Percentiles rank a stretch among this genome's conserved stretches.
These are phyloP conservation scores for Neopelma chrysocephalum DNA, from an alignment of 2,797 vertebrate genomes.

Conservation along the genomic window DNA sequence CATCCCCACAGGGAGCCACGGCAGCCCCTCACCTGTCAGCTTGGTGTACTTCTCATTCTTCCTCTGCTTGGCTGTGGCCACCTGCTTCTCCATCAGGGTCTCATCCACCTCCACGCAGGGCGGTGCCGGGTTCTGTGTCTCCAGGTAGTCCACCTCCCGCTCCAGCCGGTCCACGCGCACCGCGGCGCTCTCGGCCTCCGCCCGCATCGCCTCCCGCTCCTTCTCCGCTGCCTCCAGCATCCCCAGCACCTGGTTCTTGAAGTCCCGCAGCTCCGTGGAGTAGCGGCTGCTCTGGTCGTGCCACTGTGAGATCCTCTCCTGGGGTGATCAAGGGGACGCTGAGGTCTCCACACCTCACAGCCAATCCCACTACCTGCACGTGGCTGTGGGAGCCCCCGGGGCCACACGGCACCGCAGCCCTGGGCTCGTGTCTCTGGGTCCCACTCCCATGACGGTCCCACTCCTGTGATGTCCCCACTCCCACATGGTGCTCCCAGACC, in stretches of 20 bases:
- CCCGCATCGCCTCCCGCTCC: constrained; percentile 79
- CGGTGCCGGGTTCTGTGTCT: constrained; percentile 85
- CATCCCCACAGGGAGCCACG: fast-evolving
- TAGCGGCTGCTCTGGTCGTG: constrained; percentile 90
- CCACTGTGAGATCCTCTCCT: constrained; percentile 93
- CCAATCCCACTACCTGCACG: fast-evolving
- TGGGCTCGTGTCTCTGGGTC: fast-evolving
- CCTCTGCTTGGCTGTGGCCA: constrained; percentile 84
- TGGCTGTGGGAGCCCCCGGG: fast-evolving
- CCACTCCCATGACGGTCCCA: fast-evolving
- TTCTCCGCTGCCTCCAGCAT: constrained; percentile 83
- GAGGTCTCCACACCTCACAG: neutral
- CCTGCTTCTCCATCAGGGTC: constrained; percentile 87
- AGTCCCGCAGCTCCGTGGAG: constrained; percentile 86
- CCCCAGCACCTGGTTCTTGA: constrained; percentile 87
- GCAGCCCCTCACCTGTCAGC: constrained; percentile 82
- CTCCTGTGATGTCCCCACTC: neutral
- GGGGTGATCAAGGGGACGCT: neutral
- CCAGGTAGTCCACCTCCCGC: constrained; percentile 89
- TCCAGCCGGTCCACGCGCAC: constrained; percentile 85
- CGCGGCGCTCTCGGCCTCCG: constrained; percentile 79
- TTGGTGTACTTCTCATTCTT: constrained; percentile 90
- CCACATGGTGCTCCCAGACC: fast-evolving
- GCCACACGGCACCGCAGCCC: fast-evolving
- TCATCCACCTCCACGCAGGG: constrained; percentile 86